Percentiles rank a stretch among this genome's conserved stretches.
Evolutionary conservation across 2,797 vertebrate species (phyloP).

Genomic region (Triplophysa yarkandensis): DNA sequence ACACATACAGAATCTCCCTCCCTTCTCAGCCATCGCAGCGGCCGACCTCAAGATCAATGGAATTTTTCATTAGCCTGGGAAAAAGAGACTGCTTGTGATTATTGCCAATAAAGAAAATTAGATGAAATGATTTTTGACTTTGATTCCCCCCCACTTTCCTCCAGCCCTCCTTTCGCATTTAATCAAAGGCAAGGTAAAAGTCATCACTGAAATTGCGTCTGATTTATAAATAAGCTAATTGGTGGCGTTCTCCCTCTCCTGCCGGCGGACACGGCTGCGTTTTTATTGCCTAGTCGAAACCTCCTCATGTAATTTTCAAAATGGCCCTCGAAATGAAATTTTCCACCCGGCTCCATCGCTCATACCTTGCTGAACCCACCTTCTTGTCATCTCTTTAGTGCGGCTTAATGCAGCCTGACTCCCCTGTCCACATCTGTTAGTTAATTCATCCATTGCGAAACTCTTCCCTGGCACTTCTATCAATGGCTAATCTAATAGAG

Average conservation of each 20-base stretch:
- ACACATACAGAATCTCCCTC: constrained; percentile 39
- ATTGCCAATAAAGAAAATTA: constrained; percentile 75
- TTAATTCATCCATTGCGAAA: constrained; percentile 51
- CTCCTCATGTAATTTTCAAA: constrained; percentile 69
- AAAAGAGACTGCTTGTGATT: constrained; percentile 66
- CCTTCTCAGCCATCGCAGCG: constrained; percentile 47
- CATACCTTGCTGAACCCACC: constrained; percentile 50
- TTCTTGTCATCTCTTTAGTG: constrained; percentile 49
- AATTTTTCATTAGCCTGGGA: constrained; percentile 68
- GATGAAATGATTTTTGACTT: constrained; percentile 83
- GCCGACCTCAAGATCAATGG: constrained; percentile 65
- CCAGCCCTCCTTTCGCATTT: constrained; percentile 73
- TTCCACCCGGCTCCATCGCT: constrained; percentile 59
- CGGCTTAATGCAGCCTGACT: constrained; percentile 30
- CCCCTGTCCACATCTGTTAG: constrained; percentile 54
- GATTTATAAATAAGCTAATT: constrained; percentile 97
- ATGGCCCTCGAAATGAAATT: constrained; percentile 69
- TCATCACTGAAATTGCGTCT: constrained; percentile 91
- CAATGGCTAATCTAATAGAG: constrained; percentile 53
- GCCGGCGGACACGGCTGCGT: constrained; percentile 55
- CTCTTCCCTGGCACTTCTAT: constrained; percentile 50
- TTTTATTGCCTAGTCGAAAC: constrained; percentile 72
- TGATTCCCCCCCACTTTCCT: constrained; percentile 66
- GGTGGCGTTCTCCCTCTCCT: constrained; percentile 83
- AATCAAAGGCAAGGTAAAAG: constrained; percentile 88